These are phyloP conservation scores for Drosophila vallismaia DNA, from an alignment of 2,888 invertebrate species.

Conservation along the genomic window DNA sequence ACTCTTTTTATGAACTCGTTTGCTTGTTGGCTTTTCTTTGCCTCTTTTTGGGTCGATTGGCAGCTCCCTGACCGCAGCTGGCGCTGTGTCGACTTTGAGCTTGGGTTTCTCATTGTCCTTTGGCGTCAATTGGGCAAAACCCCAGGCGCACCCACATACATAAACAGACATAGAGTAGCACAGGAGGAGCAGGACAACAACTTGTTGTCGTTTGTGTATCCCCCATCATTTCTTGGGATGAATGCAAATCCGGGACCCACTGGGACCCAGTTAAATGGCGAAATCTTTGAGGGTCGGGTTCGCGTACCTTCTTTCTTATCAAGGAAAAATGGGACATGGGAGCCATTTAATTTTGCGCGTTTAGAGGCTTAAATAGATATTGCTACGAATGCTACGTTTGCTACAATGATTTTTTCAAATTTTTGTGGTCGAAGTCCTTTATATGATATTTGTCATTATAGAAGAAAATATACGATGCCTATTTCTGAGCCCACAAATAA, in stretches of 20 bases:
- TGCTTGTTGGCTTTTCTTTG: conserved; percentile 40
- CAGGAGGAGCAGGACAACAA: conserved; percentile 41
- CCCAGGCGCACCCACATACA: conserved; percentile 6
- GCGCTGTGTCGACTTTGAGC: conserved; percentile 6
- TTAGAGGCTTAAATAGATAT: neutral
- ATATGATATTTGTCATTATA: too few relatives aligned
- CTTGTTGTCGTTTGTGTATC: conserved; percentile 58
- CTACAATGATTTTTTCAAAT: too few relatives aligned
- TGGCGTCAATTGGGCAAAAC: conserved; percentile 40
- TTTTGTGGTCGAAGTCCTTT: too few relatives aligned
- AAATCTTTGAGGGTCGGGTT: conserved; percentile 14
- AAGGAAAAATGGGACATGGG: neutral
- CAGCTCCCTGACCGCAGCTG: conserved; percentile 29
- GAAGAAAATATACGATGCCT: too few relatives aligned
- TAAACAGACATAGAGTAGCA: conserved; percentile 3
- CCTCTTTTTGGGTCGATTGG: conserved; percentile 17
- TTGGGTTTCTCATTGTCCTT: conserved; percentile 36
- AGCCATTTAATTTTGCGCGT: neutral
- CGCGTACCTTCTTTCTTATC: too few relatives aligned
- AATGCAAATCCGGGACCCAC: conserved; percentile 39
- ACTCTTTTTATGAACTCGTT: conserved; percentile 74
- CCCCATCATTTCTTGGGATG: conserved; percentile 14
- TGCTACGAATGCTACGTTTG: too few relatives aligned
- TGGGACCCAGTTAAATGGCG: conserved; percentile 13
- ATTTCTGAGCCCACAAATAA: too few relatives aligned